These are phyloP conservation scores for Psettodes erumei DNA, from an alignment of 2,113 vertebrate genomes.

Conservation along the genomic window DNA sequence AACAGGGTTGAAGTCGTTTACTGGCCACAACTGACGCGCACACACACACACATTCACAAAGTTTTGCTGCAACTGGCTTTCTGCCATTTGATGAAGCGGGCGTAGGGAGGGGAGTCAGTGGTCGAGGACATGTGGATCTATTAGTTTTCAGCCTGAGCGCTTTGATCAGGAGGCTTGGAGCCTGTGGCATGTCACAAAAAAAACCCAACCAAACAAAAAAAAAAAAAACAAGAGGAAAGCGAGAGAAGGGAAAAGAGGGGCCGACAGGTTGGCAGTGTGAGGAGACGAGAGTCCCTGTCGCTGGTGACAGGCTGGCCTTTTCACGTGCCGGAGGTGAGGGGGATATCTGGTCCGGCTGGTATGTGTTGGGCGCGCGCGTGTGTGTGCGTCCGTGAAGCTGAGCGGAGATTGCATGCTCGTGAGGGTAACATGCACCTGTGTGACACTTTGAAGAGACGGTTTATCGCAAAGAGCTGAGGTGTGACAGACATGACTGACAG, in stretches of 20 bases:
- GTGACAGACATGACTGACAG: slow-evolving; percentile 46
- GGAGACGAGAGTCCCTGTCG: slow-evolving; percentile 1
- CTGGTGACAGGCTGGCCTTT: slow-evolving; percentile 53
- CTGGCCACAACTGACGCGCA: slow-evolving; percentile 1
- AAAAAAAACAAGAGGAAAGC: background rate
- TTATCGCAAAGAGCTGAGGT: slow-evolving; percentile 51
- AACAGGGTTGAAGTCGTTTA: slow-evolving; percentile 52
- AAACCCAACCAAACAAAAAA: too few relatives aligned
- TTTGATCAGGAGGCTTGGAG: background rate
- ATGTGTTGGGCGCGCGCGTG: background rate
- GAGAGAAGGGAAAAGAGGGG: background rate
- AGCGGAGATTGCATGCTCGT: slow-evolving; percentile 38
- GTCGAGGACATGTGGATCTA: background rate
- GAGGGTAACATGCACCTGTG: slow-evolving; percentile 40
- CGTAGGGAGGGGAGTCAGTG: background rate
- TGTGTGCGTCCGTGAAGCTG: slow-evolving; percentile 14
- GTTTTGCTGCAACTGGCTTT: slow-evolving; percentile 15
- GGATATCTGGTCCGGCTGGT: slow-evolving; percentile 48
- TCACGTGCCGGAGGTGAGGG: slow-evolving; percentile 48
- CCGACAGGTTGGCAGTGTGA: slow-evolving; percentile 14
- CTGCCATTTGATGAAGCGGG: slow-evolving; percentile 26
- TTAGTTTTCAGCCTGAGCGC: slow-evolving; percentile 7
- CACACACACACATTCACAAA: slow-evolving; percentile 15
- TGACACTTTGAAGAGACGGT: slow-evolving; percentile 47
- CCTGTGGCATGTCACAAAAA: slow-evolving; percentile 8